Conservation (phyloP, 2,797 vertebrate genomes). For the Scomberomorus guttatus region DNA sequence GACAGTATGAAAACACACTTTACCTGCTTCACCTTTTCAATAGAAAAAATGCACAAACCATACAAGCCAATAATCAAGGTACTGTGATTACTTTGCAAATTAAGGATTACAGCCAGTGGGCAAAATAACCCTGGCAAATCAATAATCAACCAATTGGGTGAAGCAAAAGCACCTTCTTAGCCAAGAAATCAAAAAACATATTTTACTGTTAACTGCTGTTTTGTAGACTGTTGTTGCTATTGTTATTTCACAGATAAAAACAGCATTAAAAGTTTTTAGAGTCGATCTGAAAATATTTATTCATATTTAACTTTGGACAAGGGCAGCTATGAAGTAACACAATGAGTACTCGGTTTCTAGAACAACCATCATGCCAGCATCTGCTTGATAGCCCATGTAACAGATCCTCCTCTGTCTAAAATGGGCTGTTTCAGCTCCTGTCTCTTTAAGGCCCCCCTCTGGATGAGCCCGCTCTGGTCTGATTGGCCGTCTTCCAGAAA, state of each 20-base stretch:
- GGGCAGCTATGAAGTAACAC: background rate
- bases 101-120: too few species aligned
- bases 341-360: background rate
- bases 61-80: background rate
- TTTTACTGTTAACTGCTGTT: background rate
- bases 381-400: too few species aligned
- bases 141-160: background rate
- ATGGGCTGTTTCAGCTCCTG: too few species aligned
- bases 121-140: background rate
- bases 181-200: background rate
- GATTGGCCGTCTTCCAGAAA: too few species aligned
- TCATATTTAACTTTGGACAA: background rate
- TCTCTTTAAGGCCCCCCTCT: too few species aligned
- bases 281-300: background rate
- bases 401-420: too few species aligned
- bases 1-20: too few species aligned
- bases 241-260: constrained; percentile 6
- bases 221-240: background rate
- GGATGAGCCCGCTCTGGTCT: too few species aligned
- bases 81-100: background rate
- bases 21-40: background rate
- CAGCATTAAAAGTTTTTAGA: too few species aligned
- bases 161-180: too few species aligned
- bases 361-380: too few species aligned
- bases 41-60: background rate